phyloP scores from a whole-genome alignment of 1,140 invertebrate genomes.

The Holotrichia oblita region DNA sequence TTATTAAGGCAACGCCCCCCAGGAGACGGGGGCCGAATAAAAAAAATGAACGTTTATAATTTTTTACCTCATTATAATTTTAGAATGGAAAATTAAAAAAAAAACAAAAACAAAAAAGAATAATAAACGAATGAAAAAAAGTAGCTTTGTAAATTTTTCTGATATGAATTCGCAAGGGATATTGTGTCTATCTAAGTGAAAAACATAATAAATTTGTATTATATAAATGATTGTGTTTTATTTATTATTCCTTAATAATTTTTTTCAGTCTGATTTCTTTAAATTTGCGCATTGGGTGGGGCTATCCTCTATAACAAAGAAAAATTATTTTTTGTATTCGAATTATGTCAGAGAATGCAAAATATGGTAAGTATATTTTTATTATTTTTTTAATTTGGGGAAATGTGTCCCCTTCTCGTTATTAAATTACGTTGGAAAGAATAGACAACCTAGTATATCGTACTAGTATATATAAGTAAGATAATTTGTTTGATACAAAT shows the following conservation, averaged over 20 bases:
- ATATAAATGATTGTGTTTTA: conserved; percentile 47
- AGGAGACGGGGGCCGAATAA: not conserved
- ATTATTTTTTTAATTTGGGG: too few relatives aligned
- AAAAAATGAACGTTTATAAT: conserved; percentile 16
- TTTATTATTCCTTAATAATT: conserved; percentile 4
- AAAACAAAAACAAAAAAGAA: not conserved
- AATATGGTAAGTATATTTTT: too few relatives aligned
- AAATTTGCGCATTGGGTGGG: too few relatives aligned
- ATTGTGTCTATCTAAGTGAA: conserved; percentile 61
- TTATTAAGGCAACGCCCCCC: not conserved
- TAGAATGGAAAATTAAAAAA: conserved; percentile 25
- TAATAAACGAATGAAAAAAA: conserved; percentile 22
- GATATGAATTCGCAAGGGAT: conserved; percentile 56
- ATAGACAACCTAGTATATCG: too few relatives aligned
- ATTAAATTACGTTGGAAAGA: too few relatives aligned
- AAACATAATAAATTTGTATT: conserved; percentile 63
- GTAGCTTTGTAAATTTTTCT: conserved; percentile 60
- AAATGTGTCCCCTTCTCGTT: too few relatives aligned
- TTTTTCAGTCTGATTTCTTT: too few relatives aligned
- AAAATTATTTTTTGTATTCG: too few relatives aligned
- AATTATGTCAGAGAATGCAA: too few relatives aligned
- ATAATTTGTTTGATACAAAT: too few relatives aligned
- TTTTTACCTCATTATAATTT: conserved; percentile 31
- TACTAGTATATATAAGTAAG: too few relatives aligned
- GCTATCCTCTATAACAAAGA: too few relatives aligned